Evolutionary conservation across 1,140 invertebrate genomes (phyloP).

Genomic region (Brachionus rubens): DNA sequence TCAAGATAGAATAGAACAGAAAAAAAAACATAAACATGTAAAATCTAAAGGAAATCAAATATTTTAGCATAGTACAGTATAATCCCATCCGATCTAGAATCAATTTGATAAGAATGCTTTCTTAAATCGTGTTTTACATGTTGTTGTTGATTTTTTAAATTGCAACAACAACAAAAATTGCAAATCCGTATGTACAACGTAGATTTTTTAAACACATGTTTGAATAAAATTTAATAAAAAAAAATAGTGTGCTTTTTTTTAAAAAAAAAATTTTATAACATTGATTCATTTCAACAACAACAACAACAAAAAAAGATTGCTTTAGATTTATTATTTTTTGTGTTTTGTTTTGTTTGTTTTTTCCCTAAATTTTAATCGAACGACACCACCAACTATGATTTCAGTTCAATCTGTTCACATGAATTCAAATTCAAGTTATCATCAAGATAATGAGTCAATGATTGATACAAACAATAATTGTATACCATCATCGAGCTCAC

Average conservation of each 20-base stretch:
- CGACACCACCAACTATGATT: constrained; percentile 4
- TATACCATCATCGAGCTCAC: background rate
- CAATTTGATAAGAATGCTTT: too few relatives aligned
- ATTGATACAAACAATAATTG: constrained; percentile 9
- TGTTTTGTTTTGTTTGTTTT: too few relatives aligned
- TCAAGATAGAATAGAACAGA: background rate
- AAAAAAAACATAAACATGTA: background rate
- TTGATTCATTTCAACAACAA: too few relatives aligned
- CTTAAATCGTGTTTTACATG: background rate
- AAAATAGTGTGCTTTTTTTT: too few relatives aligned
- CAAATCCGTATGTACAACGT: constrained; percentile 40
- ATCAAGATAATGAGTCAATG: too few relatives aligned
- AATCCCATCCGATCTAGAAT: too few relatives aligned
- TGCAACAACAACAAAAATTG: constrained; percentile 23
- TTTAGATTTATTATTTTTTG: too few relatives aligned
- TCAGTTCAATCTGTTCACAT: background rate
- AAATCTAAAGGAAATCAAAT: constrained; percentile 7
- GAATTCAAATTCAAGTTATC: background rate
- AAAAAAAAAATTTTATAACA: constrained; percentile 30
- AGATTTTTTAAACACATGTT: constrained; percentile 20
- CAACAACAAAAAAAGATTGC: too few relatives aligned
- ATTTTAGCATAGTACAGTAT: too few relatives aligned
- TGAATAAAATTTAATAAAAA: constrained; percentile 19
- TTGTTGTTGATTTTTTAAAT: background rate
- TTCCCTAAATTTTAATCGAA: too few relatives aligned